Base-by-base conservation (phyloP, 2,113 vertebrate species). In the Girardinichthys multiradiatus region DNA sequence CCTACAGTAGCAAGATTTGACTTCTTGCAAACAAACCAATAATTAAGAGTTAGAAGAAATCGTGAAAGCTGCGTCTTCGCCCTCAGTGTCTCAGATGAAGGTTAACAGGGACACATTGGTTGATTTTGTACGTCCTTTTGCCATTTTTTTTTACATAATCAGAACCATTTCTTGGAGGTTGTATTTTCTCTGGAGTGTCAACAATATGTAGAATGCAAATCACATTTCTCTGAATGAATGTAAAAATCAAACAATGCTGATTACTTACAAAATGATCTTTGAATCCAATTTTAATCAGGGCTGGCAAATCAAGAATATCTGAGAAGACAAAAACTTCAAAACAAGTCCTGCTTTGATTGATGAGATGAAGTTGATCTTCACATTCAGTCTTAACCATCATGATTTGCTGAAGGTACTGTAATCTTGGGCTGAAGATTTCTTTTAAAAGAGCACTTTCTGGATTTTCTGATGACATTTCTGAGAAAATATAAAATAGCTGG, bases 261-360 rank as follows among this genome's bases (percentile, higher is more conserved):
- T 74, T 75, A 29, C 69, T 65, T 78, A 63, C 64, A 77, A 70
- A 80, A 57, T 19, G 76, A 61, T 59, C 76, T 82, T 67, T 21
- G 4, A 78, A 74, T 84, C 60, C 54, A 73, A 85, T 86, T 79
- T 76, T 39, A 78, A 75, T 74, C 70, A 84, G 59, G 66, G 67
- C 61, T 70, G 78, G 77, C 82, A 72, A 80, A 74, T 76, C 57
- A 74, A 77, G 68, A 76, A 80, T 68, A 72, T 45, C 19, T 19
- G 62, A 74, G 70, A 57, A 64, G 39, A 35, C 60, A 67, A 61
- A 72, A 0, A 30, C n/a, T 68, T 68, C 62, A 77, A 60, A 59
- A 28, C 3, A 42, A 17, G 12, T 19, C 57, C 13, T 39, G 48
- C 66, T 74, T 42, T 63, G 58, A 64, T 75, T 64, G 33, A 57